A percentile compares a stretch with the other conserved stretches of the same genome.
These are phyloP conservation scores for Prionace glauca DNA, from an alignment of 2,797 vertebrate species.

Conservation along the genomic window DNA sequence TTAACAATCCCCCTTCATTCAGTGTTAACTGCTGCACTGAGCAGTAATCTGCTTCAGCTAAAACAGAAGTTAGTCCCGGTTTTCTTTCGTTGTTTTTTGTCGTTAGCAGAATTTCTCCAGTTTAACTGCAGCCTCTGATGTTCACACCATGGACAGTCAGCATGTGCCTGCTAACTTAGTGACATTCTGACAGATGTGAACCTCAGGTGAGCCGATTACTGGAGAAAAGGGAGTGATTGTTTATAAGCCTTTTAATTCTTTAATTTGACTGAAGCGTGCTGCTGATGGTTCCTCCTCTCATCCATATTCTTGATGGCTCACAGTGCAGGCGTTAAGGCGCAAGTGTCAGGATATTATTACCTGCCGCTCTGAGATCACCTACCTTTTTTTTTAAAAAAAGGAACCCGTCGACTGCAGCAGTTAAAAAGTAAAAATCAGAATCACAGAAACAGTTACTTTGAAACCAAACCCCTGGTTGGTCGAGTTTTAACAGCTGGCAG, in stretches of 20 bases:
- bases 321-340: neutral
- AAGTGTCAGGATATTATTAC: neutral
- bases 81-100: neutral
- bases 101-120: neutral
- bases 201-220: neutral
- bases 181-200: neutral
- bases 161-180: neutral
- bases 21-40: neutral
- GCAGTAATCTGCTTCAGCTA: neutral
- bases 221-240: neutral
- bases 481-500: conserved; percentile 43
- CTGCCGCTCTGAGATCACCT: neutral
- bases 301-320: neutral
- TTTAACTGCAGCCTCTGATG: neutral
- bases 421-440: neutral
- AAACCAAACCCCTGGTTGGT: neutral
- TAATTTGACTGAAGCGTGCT: neutral
- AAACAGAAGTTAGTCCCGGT: neutral
- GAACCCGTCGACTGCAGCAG: neutral
- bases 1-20: neutral
- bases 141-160: neutral
- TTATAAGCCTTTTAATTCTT: neutral
- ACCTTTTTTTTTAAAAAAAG: neutral
- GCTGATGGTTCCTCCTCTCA: neutral
- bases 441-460: neutral